Evolutionary conservation across 1,140 invertebrate genomes (phyloP).

Genomic region (Lasioglossum baleicum): DNA sequence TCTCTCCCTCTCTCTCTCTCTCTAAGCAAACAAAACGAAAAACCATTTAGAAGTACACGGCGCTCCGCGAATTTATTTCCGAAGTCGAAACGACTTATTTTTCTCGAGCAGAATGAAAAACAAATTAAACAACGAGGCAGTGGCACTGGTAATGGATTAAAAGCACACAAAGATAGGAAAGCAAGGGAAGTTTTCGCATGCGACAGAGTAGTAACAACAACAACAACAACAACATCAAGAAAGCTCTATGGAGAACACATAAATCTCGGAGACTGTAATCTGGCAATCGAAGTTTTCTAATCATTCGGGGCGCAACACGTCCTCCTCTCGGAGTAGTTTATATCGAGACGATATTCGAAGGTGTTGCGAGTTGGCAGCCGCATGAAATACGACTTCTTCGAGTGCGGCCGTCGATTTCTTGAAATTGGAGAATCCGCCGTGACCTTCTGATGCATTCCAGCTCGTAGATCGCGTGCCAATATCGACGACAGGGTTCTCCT

Average conservation of each 20-base stretch:
- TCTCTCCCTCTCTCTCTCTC: too few species aligned
- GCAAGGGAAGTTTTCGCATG: constrained; percentile 3
- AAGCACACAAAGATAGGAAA: too few species aligned
- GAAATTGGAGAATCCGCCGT: constrained; percentile 25
- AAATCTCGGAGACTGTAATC: constrained; percentile 61
- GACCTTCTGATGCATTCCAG: not conserved
- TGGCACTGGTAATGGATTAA: too few species aligned
- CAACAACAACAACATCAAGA: not conserved
- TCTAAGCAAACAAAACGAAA: too few species aligned
- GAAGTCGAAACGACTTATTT: too few species aligned
- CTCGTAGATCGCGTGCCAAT: not conserved
- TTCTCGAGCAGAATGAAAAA: too few species aligned
- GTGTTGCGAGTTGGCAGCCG: constrained; percentile 48
- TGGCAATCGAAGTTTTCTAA: constrained; percentile 71
- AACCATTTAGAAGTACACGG: too few species aligned
- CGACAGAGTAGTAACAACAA: constrained; percentile 8
- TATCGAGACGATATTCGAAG: constrained; percentile 59
- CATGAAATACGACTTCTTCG: constrained; percentile 57
- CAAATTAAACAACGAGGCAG: too few species aligned
- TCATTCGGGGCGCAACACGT: constrained; percentile 52
- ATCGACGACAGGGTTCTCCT: not conserved
- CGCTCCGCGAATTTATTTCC: too few species aligned
- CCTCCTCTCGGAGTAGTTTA: constrained; percentile 54
- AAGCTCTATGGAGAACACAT: constrained; percentile 23
- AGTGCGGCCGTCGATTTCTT: constrained; percentile 10